Percentiles rank a stretch among this genome's conserved stretches.
These are phyloP conservation scores for Protonemura montana DNA, from an alignment of 2,888 invertebrate species.

Conservation along the genomic window DNA sequence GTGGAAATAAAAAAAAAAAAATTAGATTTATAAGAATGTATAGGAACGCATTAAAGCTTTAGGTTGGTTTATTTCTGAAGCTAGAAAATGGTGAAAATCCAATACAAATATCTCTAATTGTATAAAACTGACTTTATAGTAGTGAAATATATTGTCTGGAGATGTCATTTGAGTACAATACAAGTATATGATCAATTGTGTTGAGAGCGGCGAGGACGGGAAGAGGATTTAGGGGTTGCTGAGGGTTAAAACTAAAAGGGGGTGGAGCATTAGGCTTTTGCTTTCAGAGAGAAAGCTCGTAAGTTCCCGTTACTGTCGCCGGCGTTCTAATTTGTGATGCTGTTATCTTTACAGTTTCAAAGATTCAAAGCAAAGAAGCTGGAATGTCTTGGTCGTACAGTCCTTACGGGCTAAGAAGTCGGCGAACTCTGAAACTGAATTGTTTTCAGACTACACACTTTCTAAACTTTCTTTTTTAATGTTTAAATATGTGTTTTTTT, in stretches of 20 bases:
- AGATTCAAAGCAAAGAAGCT: conserved; percentile 25
- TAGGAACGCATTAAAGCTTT: background rate
- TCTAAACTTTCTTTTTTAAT: background rate
- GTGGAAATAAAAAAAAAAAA: background rate
- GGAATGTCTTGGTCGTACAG: background rate
- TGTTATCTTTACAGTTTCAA: conserved; percentile 41
- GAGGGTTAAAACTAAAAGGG: conserved; percentile 35
- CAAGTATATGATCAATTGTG: conserved; percentile 17
- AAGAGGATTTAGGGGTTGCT: background rate
- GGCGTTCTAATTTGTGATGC: conserved; percentile 44
- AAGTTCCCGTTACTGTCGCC: conserved; percentile 42
- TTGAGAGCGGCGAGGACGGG: background rate
- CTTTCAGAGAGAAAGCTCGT: conserved; percentile 23
- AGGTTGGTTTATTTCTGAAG: background rate
- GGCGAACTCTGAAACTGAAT: background rate
- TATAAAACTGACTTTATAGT: background rate
- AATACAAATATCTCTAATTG: background rate
- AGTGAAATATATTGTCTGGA: background rate
- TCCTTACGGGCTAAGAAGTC: background rate
- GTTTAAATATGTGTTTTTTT: background rate
- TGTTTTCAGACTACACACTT: background rate
- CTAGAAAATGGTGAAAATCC: background rate
- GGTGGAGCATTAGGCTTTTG: conserved; percentile 35
- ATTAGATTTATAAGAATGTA: background rate
- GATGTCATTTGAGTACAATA: conserved; percentile 14